These are phyloP conservation scores for Copidosoma floridanum DNA, from an alignment of 1,140 invertebrate genomes.

Conservation along the genomic window DNA sequence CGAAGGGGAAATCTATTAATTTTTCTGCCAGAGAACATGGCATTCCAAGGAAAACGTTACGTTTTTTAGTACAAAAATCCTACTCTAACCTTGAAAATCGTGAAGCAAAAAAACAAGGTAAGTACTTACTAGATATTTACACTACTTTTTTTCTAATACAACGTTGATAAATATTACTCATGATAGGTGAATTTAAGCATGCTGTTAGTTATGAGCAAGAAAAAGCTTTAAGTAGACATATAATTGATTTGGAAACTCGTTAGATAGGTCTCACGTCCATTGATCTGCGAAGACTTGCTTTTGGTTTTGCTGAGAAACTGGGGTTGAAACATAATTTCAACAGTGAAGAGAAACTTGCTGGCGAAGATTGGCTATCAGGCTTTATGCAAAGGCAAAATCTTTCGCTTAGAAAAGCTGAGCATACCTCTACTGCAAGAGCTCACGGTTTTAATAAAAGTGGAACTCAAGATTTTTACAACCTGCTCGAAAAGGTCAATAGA, in stretches of 20 bases:
- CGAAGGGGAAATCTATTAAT: slow-evolving; percentile 9
- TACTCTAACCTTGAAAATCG: background rate
- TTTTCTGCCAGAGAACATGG: slow-evolving; percentile 13
- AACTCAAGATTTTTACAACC: background rate
- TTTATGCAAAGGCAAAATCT: slow-evolving; percentile 5
- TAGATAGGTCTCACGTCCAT: slow-evolving; percentile 35
- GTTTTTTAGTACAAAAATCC: slow-evolving; percentile 3
- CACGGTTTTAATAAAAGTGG: background rate
- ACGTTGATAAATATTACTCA: too few relatives aligned
- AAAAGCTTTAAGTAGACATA: background rate
- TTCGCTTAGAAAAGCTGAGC: background rate
- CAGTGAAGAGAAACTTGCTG: slow-evolving; percentile 12
- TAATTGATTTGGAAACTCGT: slow-evolving; percentile 26
- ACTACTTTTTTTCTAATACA: too few relatives aligned
- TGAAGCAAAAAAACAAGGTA: background rate
- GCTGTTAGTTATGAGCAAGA: background rate
- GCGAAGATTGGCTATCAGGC: background rate
- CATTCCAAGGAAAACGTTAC: slow-evolving; percentile 23
- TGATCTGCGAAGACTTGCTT: slow-evolving; percentile 28
- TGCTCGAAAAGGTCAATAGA: background rate
- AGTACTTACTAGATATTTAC: too few relatives aligned
- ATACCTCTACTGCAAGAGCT: background rate
- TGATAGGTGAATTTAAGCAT: background rate
- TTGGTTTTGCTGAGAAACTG: background rate
- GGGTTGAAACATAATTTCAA: background rate